phyloP scores from a whole-genome alignment of 2,113 vertebrate species.

The Caranx melampygus region DNA sequence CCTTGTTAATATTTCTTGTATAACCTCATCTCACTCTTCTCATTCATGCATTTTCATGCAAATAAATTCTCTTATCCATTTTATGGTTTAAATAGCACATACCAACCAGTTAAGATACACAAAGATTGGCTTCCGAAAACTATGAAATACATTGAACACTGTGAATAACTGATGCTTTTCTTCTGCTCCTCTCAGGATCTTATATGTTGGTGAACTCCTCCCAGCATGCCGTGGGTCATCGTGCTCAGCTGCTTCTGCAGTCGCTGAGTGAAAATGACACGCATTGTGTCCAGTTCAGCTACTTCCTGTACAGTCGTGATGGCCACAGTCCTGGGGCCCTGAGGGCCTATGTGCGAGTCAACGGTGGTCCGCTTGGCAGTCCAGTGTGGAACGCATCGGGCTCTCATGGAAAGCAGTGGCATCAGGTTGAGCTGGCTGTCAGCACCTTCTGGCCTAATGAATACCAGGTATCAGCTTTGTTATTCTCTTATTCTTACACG shows the following conservation, averaged over 20 bases:
- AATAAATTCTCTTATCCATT: too few species aligned
- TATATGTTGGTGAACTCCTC: conserved; percentile 98
- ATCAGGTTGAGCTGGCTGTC: conserved; percentile 95
- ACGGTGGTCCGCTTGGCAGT: conserved; percentile 90
- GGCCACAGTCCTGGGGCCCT: conserved; percentile 93
- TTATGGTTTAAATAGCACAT: too few species aligned
- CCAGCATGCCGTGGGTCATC: conserved; percentile 90
- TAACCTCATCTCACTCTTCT: too few species aligned
- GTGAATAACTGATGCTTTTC: conserved; percentile 16
- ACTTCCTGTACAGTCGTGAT: conserved; percentile 94
- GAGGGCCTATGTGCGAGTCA: conserved; percentile 90
- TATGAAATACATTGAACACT: not conserved
- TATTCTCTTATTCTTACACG: not conserved
- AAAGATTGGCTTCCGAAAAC: not conserved
- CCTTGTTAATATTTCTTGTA: too few species aligned
- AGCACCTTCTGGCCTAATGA: conserved; percentile 98
- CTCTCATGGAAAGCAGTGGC: conserved; percentile 93
- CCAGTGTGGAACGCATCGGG: conserved; percentile 93
- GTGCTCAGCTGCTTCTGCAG: conserved; percentile 92
- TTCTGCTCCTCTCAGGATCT: conserved; percentile 84
- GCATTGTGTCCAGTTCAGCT: conserved; percentile 98
- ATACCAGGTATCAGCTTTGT: conserved; percentile 89
- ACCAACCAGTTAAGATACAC: too few species aligned
- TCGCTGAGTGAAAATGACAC: conserved; percentile 97
- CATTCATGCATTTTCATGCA: too few species aligned